Evolutionary conservation across 2,888 invertebrate species (phyloP), one percentile per base, ranked within the genome.

Genomic region (Mellilla xanthometata): DNA sequence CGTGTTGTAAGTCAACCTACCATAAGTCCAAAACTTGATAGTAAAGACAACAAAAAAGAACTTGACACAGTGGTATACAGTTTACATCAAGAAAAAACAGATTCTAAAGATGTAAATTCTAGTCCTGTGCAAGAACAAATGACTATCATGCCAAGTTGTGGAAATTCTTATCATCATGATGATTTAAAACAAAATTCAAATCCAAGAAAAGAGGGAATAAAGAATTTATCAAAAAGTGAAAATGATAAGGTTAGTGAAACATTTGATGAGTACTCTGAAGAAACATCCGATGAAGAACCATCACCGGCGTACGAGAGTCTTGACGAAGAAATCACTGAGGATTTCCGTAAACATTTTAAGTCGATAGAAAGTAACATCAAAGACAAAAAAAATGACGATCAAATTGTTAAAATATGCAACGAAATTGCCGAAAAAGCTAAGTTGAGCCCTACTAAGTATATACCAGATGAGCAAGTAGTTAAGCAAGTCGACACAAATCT

Each of bases 261-360:
- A n/a, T 12, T 11, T 27, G 39, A 47, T 8, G 38, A 38, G 10
- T 23, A 48, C 7, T 41, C 46, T 24, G 52, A 52, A 39, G 40
- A 38, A 5, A 43, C 46, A 13, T 57, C 61, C 29, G 62, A 62
- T n/a, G 59, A 58, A 15, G 62, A 61, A 39, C 54, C 54, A 2
- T 50, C 61, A 6, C 62, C 62, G 13, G 61, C 61, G 30, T 61
- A 57, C 28, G 58, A 58, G 39, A 49, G 48, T 39, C 49, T 58
- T 26, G 55, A 51, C 27, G 55, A 58, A 22, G 58, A 58, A 31
- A 55, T 58, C 24, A 53, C 55, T 1, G 58, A 58, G 15, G 58
- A 58, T 50, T 58, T 58, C 28, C 53, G 58, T 1, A 55, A 58
- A 35, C 58, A 58, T 27, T 50, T 58, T 55, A 40, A 30, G 24